Percentiles rank a stretch among this genome's conserved stretches.
phyloP scores from a whole-genome alignment of 2,888 invertebrate genomes.

The Melitaea athalia region DNA sequence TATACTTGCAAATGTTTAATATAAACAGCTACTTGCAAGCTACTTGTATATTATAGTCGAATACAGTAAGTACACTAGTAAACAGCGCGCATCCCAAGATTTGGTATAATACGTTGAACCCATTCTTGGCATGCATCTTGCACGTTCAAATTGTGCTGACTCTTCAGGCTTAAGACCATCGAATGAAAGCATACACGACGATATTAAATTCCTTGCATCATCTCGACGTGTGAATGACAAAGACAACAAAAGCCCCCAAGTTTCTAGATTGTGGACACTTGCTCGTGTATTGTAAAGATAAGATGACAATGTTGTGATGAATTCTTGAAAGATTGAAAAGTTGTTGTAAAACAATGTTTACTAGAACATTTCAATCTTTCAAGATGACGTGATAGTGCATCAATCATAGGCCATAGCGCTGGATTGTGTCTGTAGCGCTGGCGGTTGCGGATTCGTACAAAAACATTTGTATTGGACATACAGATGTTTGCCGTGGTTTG shows the following conservation, averaged over 20 bases:
- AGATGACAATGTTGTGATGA: not conserved
- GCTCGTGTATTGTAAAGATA: conserved; percentile 1
- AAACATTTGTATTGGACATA: too few species aligned
- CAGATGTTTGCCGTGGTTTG: too few species aligned
- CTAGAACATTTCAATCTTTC: too few species aligned
- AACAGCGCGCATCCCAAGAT: conserved; percentile 1
- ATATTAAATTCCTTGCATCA: conserved; percentile 40
- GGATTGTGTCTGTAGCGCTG: too few species aligned
- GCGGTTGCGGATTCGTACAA: too few species aligned
- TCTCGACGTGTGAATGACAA: conserved; percentile 31
- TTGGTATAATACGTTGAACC: conserved; percentile 11
- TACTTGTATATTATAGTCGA: too few species aligned
- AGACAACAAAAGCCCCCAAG: conserved; percentile 26
- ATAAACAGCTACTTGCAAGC: too few species aligned
- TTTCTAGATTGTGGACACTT: conserved; percentile 12
- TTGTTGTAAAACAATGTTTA: too few species aligned
- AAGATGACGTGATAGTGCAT: too few species aligned
- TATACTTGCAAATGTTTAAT: too few species aligned
- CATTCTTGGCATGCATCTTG: conserved; percentile 22
- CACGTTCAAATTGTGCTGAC: conserved; percentile 18
- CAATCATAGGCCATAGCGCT: too few species aligned
- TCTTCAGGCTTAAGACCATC: conserved; percentile 21
- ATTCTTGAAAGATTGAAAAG: too few species aligned
- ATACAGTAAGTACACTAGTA: not conserved
- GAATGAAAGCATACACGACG: conserved; percentile 34